Conservation (phyloP, 2,113 vertebrate species). For the Melanostigma gelatinosum region DNA sequence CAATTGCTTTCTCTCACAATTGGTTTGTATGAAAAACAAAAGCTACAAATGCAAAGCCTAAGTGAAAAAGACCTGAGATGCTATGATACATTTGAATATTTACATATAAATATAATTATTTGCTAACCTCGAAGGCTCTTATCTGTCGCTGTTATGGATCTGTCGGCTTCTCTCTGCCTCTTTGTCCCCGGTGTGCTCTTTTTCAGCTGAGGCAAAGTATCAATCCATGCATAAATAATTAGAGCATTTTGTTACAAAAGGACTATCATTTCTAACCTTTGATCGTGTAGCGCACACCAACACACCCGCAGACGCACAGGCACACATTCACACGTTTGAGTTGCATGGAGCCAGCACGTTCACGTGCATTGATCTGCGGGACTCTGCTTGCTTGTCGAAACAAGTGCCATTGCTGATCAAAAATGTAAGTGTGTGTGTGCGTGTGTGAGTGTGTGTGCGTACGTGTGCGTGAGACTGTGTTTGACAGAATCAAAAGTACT, state of each 20-base stretch:
- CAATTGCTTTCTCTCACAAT: not conserved
- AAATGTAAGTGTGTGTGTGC: conserved; percentile 17
- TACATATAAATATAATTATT: conserved; percentile 29
- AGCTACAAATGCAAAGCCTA: not conserved
- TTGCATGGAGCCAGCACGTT: not conserved
- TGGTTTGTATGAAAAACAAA: not conserved
- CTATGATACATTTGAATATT: conserved; percentile 32
- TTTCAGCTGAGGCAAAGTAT: conserved; percentile 49
- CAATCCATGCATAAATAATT: conserved; percentile 63
- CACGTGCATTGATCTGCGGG: conserved; percentile 25
- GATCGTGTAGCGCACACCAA: conserved; percentile 22
- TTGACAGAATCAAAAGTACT: conserved; percentile 58
- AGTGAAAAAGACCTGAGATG: not conserved
- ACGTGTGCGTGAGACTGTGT: not conserved
- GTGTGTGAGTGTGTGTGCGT: conserved; percentile 6
- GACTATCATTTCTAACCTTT: conserved; percentile 59
- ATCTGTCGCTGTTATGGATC: conserved; percentile 16
- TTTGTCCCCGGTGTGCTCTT: conserved; percentile 23
- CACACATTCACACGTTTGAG: not conserved
- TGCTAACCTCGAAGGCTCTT: conserved; percentile 24
- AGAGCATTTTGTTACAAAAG: conserved; percentile 51
- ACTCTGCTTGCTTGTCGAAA: not conserved
- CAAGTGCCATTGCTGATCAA: conserved; percentile 16
- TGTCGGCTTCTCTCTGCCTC: not conserved
- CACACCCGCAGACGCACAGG: not conserved